Base-by-base conservation (phyloP, 2,113 vertebrate genomes). In the Regulus satrapa region DNA sequence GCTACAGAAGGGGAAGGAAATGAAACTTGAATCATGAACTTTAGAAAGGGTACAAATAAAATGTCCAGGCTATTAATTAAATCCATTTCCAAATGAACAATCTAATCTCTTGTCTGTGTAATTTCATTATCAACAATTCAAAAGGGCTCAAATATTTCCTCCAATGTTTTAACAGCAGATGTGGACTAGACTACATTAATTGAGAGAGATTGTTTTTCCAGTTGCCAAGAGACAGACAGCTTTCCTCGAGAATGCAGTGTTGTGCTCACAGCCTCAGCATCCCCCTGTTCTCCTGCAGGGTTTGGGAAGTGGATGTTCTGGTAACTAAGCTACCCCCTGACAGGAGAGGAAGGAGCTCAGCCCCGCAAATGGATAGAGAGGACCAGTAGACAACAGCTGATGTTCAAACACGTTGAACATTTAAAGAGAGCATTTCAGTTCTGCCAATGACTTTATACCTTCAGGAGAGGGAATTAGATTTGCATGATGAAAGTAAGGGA, bases 151-250 rank as follows among this genome's bases (percentile, higher is more conserved):
- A 89, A 88, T 83, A 93, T 91, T 95, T 94, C 74, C 81, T 95
- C 85, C 68, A 55, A n/a, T 91, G 84, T 82, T 96, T 95, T 96
- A 95, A 93, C 79, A 97, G 93, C 96, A 97, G 97, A 97, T 96
- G 95, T 92, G 77, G 80, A 83, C 95, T 95, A 96, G 94, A 94
- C 92, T 66, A 59, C 61, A 58, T 95, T 97, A 95, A 98, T 96
- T 97, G 95, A 97, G 94, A 96, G 96, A 86, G 88, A 95, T 84
- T 98, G 97, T 98, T 97, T 76, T 97, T 72, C 87, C 84, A 77
- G 98, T 98, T 98, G 97, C 98, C 97, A 97, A 96, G 97, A 91
- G 95, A 98, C 97, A 43, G 92, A 8, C 23, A 85, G 93, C 96
- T 97, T 96, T 97, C 95, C 95, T 87, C 3, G 20, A 95, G 95